Conservation (phyloP, 2,888 invertebrate species). For the Disparrhopalites patrizii region DNA sequence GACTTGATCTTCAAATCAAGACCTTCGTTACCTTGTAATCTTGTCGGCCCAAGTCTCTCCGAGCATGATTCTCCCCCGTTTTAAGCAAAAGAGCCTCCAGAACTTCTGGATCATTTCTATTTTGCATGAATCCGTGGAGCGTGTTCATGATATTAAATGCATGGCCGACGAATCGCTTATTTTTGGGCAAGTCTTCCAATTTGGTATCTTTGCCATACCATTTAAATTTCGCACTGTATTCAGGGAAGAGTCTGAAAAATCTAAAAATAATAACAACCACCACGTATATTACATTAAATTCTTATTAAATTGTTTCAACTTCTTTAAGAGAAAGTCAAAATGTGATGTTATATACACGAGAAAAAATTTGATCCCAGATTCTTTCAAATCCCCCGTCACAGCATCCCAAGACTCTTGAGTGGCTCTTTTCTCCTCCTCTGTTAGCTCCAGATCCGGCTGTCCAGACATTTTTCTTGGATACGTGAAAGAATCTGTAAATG, state of each 20-base stretch:
- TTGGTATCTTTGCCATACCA: constrained; percentile 15
- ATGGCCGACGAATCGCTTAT: constrained; percentile 21
- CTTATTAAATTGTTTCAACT: not conserved
- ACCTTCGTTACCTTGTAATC: constrained; percentile 27
- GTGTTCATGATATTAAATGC: constrained; percentile 18
- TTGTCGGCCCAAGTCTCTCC: not conserved
- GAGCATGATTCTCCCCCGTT: constrained; percentile 25
- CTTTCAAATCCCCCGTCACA: constrained; percentile 16
- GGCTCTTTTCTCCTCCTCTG: constrained; percentile 1
- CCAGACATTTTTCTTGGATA: not conserved
- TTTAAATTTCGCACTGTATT: not conserved
- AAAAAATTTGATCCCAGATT: constrained; percentile 17
- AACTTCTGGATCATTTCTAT: constrained; percentile 19
- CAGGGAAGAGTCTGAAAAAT: constrained; percentile 16
- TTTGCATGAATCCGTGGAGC: constrained; percentile 13
- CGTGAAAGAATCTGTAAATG: not conserved
- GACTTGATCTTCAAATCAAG: too few species aligned
- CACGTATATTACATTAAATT: too few species aligned
- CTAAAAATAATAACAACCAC: too few species aligned
- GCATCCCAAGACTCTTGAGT: constrained; percentile 11
- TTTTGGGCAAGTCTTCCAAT: constrained; percentile 11
- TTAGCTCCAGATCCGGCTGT: not conserved
- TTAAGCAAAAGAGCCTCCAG: constrained; percentile 13
- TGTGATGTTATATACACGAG: constrained; percentile 16
- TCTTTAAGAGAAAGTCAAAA: too few species aligned